These are phyloP conservation scores for Montipora foliosa DNA, from an alignment of 64 coral and sea anemone genomes.

Conservation along the genomic window DNA sequence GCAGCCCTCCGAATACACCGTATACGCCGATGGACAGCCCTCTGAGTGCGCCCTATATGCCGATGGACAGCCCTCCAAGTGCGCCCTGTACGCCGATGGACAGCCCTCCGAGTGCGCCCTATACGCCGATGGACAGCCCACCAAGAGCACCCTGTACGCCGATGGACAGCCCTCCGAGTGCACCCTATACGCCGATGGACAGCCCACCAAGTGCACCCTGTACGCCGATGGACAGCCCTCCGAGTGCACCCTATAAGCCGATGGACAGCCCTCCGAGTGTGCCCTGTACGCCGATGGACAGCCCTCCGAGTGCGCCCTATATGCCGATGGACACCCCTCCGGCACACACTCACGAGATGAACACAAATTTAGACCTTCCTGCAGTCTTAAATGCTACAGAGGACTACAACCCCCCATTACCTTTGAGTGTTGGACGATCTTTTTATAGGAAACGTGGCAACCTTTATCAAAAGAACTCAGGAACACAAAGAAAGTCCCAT, in stretches of 20 bases:
- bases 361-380: slow-evolving; percentile 1
- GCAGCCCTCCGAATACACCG: background rate
- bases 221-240: background rate
- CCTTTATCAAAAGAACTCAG: slow-evolving; percentile 22
- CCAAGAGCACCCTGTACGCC: background rate
- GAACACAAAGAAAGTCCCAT: background rate
- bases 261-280: background rate
- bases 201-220: background rate
- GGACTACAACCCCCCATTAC: background rate
- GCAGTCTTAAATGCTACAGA: background rate
- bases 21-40: background rate
- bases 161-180: background rate
- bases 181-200: background rate
- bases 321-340: background rate
- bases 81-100: background rate
- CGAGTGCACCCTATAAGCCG: background rate
- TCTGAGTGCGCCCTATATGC: background rate
- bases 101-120: background rate
- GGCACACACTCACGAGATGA: background rate
- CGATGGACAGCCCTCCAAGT: background rate
- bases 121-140: background rate
- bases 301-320: background rate
- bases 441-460: slow-evolving; percentile 10
- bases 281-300: background rate
- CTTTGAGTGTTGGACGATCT: slow-evolving; percentile 9